A percentile compares a stretch with the other conserved stretches of the same genome.
These are phyloP conservation scores for Arctocebus calabarensis DNA, from an alignment of 2,797 vertebrate species.

Conservation along the genomic window DNA sequence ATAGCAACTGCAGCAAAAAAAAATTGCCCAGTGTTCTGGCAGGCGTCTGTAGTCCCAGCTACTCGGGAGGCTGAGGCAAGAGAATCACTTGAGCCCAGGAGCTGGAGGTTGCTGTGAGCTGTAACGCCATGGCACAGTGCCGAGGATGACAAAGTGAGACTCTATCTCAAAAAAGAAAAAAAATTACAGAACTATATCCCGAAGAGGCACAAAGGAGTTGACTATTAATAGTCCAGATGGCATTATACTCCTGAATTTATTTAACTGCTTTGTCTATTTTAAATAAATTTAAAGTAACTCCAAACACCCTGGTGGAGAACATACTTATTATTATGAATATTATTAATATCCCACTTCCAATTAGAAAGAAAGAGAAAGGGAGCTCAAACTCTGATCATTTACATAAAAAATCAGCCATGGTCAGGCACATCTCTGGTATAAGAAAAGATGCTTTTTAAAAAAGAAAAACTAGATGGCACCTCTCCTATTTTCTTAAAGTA, in stretches of 20 bases:
- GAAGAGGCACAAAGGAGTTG: not conserved
- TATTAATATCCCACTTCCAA: not conserved
- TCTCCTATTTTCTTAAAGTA: not conserved
- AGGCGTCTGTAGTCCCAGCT: too few species aligned
- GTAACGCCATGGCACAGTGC: too few species aligned
- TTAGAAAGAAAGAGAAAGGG: not conserved
- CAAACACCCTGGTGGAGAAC: not conserved
- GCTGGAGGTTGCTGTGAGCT: too few species aligned
- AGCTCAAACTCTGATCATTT: not conserved
- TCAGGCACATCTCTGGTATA: not conserved
- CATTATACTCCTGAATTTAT: not conserved
- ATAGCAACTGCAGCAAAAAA: too few species aligned
- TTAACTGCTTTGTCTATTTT: not conserved
- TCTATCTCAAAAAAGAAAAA: too few species aligned
- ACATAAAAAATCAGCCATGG: not conserved
- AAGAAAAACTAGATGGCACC: not conserved
- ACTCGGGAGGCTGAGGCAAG: too few species aligned
- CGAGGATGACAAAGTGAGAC: too few species aligned
- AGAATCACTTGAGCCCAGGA: too few species aligned
- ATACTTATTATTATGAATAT: not conserved
- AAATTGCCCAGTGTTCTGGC: too few species aligned
- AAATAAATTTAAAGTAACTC: not conserved
- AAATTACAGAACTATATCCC: not conserved
- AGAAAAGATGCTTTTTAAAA: not conserved
- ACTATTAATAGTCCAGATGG: fast-evolving